phyloP scores from a whole-genome alignment of 2,113 vertebrate genomes.

The Syngnathus scovelli region DNA sequence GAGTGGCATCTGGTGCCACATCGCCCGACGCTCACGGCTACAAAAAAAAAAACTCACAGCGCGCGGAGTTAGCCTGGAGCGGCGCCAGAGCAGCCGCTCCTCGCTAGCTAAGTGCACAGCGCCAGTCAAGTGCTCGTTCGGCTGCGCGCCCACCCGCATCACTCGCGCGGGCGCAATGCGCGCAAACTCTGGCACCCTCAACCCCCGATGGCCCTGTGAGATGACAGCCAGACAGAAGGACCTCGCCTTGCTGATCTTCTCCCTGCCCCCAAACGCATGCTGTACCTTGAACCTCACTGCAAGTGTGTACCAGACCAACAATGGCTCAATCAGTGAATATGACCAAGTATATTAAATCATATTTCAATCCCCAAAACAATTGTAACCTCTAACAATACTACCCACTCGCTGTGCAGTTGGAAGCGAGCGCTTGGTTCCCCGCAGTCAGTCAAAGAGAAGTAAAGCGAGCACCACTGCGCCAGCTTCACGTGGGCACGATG shows the following conservation, averaged over 20 bases:
- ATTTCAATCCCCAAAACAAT: neutral
- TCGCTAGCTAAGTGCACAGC: constrained; percentile 65
- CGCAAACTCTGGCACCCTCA: constrained; percentile 55
- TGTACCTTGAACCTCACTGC: constrained; percentile 48
- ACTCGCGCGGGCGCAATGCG: constrained; percentile 42
- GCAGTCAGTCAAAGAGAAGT: constrained; percentile 35
- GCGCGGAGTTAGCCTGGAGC: constrained; percentile 65
- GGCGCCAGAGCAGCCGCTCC: constrained; percentile 60
- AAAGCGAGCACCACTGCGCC: constrained; percentile 29
- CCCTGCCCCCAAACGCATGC: constrained; percentile 59
- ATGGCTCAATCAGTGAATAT: neutral
- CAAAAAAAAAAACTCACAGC: constrained; percentile 78
- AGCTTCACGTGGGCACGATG: constrained; percentile 36
- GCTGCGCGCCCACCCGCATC: constrained; percentile 63
- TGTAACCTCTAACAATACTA: neutral
- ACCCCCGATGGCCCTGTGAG: constrained; percentile 58
- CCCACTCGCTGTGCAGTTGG: constrained; percentile 11
- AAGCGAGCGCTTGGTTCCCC: constrained; percentile 14
- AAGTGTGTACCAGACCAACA: neutral
- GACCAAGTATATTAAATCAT: neutral
- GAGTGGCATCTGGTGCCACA: constrained; percentile 95
- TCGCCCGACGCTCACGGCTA: constrained; percentile 76
- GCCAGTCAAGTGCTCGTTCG: constrained; percentile 69
- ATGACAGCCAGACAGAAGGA: constrained; percentile 70
- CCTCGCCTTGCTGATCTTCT: constrained; percentile 56